A percentile compares a stretch with the other conserved stretches of the same genome.
phyloP scores from a whole-genome alignment of 2,113 vertebrate genomes.

The Sinocyclocheilus anshuiensis region DNA sequence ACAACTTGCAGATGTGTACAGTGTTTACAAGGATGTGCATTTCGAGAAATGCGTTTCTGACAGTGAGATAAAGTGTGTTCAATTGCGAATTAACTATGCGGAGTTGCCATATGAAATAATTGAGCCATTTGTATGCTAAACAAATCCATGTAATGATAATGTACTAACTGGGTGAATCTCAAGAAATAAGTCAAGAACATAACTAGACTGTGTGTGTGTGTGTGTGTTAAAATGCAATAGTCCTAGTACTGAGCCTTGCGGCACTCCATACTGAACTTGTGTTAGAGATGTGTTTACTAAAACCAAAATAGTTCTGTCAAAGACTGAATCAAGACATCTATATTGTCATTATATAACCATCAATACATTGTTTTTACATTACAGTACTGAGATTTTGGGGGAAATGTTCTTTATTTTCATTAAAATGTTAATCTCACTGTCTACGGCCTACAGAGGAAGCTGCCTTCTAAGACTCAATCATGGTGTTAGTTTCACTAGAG shows the following conservation, averaged over 20 bases:
- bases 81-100: not conserved
- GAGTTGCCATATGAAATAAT: not conserved
- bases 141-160: too few species aligned
- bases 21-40: not conserved
- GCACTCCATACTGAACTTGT: not conserved
- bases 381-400: too few species aligned
- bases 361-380: too few species aligned
- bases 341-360: too few species aligned
- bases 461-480: too few species aligned
- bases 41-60: not conserved
- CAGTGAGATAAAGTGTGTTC: not conserved
- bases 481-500: too few species aligned
- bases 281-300: not conserved
- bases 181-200: not conserved
- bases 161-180: not conserved
- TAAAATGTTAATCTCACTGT: too few species aligned
- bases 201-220: not conserved
- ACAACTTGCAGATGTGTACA: not conserved
- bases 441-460: too few species aligned
- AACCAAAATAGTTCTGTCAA: too few species aligned
- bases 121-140: not conserved
- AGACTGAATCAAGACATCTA: too few species aligned
- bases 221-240: not conserved
- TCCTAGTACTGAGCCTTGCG: not conserved
- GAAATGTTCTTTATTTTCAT: too few species aligned